phyloP scores from a whole-genome alignment of 1,140 invertebrate genomes.

The Leptopilina boulardi region DNA sequence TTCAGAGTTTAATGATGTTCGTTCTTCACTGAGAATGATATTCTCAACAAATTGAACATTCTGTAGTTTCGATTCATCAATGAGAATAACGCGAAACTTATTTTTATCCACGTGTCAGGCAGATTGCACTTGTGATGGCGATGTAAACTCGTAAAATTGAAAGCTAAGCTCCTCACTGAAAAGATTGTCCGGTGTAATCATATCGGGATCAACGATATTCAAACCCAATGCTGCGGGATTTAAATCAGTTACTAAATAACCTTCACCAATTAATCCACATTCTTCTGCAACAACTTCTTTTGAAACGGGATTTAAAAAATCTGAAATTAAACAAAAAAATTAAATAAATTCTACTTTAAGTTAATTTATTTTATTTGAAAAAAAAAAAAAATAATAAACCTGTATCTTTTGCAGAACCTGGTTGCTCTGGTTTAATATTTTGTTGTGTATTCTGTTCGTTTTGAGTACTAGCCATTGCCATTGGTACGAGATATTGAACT shows the following conservation, averaged over 20 bases:
- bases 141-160: slow-evolving; percentile 75
- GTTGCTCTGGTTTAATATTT: slow-evolving; percentile 50
- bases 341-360: neutral
- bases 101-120: slow-evolving; percentile 68
- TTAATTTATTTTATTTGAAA: slow-evolving; percentile 37
- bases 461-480: slow-evolving; percentile 65
- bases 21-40: neutral
- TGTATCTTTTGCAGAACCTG: slow-evolving; percentile 67
- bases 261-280: slow-evolving; percentile 75
- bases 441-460: slow-evolving; percentile 54
- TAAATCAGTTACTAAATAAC: slow-evolving; percentile 77
- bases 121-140: slow-evolving; percentile 72
- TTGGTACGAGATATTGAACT: slow-evolving; percentile 75
- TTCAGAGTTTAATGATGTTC: slow-evolving; percentile 1
- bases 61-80: slow-evolving; percentile 58
- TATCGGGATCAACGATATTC: slow-evolving; percentile 75
- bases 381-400: slow-evolving; percentile 50
- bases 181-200: slow-evolving; percentile 74
- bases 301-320: slow-evolving; percentile 78
- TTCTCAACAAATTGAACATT: slow-evolving; percentile 48
- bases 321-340: slow-evolving; percentile 64
- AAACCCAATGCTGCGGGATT: slow-evolving; percentile 75
- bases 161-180: slow-evolving; percentile 78
- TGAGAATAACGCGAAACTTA: slow-evolving; percentile 60
- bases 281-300: slow-evolving; percentile 79